Evolutionary conservation across 92 coral and sea anemone genomes (phyloP).

Genomic region (Epizoanthus illoricatus): DNA sequence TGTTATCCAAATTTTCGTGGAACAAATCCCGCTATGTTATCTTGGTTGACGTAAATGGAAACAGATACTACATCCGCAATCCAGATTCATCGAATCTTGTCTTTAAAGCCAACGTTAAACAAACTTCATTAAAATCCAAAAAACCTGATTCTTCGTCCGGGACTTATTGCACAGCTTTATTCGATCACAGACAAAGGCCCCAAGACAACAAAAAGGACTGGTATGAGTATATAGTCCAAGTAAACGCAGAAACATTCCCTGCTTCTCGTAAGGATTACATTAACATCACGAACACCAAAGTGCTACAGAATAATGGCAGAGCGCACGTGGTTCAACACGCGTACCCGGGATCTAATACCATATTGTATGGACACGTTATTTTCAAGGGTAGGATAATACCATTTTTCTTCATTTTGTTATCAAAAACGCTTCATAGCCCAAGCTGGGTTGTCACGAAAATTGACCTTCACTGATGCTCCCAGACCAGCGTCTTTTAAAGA

Average conservation of each 20-base stretch:
- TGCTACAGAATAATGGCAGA: background rate
- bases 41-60: conserved; percentile 22
- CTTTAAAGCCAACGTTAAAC: conserved; percentile 10
- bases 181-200: conserved; percentile 10
- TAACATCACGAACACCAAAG: too few relatives aligned
- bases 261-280: background rate
- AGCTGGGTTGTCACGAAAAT: too few relatives aligned
- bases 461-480: too few relatives aligned
- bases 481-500: too few relatives aligned
- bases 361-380: too few relatives aligned
- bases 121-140: background rate
- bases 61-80: conserved; percentile 19
- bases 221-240: conserved; percentile 20
- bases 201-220: background rate
- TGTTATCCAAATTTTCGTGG: conserved; percentile 5
- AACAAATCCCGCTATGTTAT: conserved; percentile 2
- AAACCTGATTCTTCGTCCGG: background rate
- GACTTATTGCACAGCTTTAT: conserved; percentile 23
- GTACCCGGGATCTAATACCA: too few relatives aligned
- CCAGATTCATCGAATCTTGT: conserved; percentile 1
- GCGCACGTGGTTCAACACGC: too few relatives aligned
- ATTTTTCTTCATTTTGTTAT: too few relatives aligned
- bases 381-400: too few relatives aligned
- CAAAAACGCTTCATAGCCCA: too few relatives aligned
- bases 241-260: conserved; percentile 3